Conservation (phyloP, 2,797 vertebrate genomes). For the Scyliorhinus canicula region DNA sequence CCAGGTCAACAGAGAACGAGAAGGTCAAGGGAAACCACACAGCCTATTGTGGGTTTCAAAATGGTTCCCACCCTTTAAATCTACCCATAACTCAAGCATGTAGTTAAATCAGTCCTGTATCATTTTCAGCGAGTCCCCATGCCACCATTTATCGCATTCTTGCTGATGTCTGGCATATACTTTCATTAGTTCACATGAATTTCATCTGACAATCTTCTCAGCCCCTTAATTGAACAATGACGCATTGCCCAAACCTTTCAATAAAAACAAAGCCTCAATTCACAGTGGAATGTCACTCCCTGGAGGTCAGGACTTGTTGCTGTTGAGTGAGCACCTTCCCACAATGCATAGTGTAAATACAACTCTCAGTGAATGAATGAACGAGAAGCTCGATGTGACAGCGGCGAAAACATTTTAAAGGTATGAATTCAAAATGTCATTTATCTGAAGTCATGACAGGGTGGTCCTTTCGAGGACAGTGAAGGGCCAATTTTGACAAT, state of each 20-base stretch:
- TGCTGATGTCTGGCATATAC: not conserved
- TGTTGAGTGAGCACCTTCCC: slow-evolving; percentile 8
- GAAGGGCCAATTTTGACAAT: not conserved
- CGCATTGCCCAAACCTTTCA: not conserved
- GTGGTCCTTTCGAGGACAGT: not conserved
- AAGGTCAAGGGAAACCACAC: not conserved
- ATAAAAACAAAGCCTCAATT: slow-evolving; percentile 22
- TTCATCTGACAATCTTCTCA: not conserved
- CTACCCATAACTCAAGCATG: not conserved
- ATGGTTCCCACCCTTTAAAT: slow-evolving; percentile 15
- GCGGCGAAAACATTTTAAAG: not conserved
- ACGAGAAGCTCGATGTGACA: not conserved
- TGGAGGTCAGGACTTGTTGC: not conserved
- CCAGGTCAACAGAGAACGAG: slow-evolving; percentile 4
- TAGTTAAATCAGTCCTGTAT: not conserved
- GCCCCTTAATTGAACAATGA: not conserved
- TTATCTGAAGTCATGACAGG: not conserved
- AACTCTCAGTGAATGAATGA: not conserved
- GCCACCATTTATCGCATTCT: not conserved
- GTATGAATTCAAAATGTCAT: not conserved
- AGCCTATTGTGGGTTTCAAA: not conserved
- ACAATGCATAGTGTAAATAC: not conserved
- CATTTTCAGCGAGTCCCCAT: not conserved
- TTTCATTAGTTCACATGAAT: not conserved
- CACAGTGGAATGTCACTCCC: slow-evolving; percentile 20